Base-by-base conservation (phyloP, 2,888 invertebrate species). In the Eumacrocentrus americanus region DNA sequence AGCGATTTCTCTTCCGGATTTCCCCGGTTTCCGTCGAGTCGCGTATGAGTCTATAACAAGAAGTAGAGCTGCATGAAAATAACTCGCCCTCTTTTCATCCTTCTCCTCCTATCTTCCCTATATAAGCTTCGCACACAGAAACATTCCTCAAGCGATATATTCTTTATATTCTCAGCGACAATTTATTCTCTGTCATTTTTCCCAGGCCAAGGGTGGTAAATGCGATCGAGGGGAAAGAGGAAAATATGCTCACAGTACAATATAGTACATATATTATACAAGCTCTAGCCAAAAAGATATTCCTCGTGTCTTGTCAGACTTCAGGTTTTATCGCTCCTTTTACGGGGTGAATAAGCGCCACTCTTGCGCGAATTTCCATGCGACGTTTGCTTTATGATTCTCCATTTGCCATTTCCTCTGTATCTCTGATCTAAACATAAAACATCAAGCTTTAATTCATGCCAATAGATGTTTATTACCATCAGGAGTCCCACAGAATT, bases 111-210 rank as follows among this genome's bases (percentile, higher is more conserved):
- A n/a, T 56, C 40, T 35, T 16, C 52, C 18, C 38, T 52, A 44
- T 46, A 46, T 18, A 11, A 29, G 44, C 29, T 44, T 54, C 16
- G 9, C 29, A 29, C 29, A 54, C 44, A 37, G 29, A 54, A 54
- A 42, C 40, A 44, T 54, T 48, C 47, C 44, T 23, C 37, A 46
- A 22, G 56, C 61, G 61, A 65, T 66, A 29, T 9, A 69, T 73
- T 72, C 71, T 72, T 73, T 72, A 72, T 54, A 44, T 75, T 67
- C 68, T 66, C 61, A 67, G 53, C 58, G 46, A 67, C 70, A 72
- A 76, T 76, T 75, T 75, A 76, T 74, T 64, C 64, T 52, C 72
- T 72, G 75, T 74, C 76, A 74, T 72, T 75, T 75, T 74, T 72
- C 72, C 69, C 68, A 22, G 54, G 47, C 22, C 38, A 65, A 51